Percentiles rank a stretch among this genome's conserved stretches.
Conservation (phyloP, 2,113 vertebrate genomes). For the Neofelis nebulosa region DNA sequence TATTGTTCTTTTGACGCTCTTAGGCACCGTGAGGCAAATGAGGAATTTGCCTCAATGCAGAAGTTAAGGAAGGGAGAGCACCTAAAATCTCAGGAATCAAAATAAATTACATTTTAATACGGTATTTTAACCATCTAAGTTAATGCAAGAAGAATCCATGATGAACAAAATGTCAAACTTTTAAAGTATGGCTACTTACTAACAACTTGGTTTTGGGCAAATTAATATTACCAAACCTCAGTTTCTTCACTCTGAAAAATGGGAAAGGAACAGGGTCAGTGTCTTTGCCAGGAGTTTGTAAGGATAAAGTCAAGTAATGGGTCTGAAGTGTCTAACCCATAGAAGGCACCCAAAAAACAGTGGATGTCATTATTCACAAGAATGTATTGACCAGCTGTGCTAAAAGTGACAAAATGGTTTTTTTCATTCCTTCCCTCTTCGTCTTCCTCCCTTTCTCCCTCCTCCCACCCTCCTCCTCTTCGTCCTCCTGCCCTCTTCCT, state of each 20-base stretch:
- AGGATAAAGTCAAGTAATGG: not conserved
- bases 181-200: not conserved
- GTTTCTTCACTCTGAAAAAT: slow-evolving; percentile 8
- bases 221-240: not conserved
- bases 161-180: not conserved
- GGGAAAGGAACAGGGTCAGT: not conserved
- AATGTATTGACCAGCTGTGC: not conserved
- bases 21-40: not conserved
- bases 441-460: not conserved
- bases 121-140: not conserved
- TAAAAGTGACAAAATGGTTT: not conserved
- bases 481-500: not conserved
- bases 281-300: not conserved
- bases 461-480: not conserved
- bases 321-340: not conserved
- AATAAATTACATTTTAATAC: not conserved
- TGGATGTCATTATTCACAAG: not conserved
- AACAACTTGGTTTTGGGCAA: not conserved
- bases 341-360: not conserved
- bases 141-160: not conserved
- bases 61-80: not conserved
- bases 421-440: not conserved
- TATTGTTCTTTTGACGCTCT: not conserved
- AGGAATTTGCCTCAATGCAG: not conserved
- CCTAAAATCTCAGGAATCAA: not conserved